phyloP scores from a whole-genome alignment of 2,888 invertebrate species.

The Leptopilina drosophilae region DNA sequence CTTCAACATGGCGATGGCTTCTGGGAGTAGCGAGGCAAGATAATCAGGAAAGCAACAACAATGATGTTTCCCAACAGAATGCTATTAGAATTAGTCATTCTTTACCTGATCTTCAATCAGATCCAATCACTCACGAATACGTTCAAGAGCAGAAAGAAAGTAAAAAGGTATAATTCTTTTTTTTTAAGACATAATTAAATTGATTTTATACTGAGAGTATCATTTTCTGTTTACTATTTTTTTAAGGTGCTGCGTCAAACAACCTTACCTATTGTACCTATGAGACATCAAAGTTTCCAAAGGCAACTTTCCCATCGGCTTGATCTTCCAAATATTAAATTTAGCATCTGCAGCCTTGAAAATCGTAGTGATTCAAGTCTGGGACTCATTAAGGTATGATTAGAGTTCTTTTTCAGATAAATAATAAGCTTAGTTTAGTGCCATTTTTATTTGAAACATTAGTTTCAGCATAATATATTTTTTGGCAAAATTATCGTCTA shows the following conservation, averaged over 20 bases:
- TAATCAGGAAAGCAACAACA: slow-evolving; percentile 74
- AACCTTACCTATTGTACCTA: slow-evolving; percentile 89
- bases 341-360: slow-evolving; percentile 87
- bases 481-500: too few species aligned
- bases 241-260: slow-evolving; percentile 87
- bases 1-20: slow-evolving; percentile 86
- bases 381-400: slow-evolving; percentile 84
- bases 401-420: too few species aligned
- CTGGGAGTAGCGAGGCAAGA: slow-evolving; percentile 77
- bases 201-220: too few species aligned
- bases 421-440: too few species aligned
- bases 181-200: too few species aligned
- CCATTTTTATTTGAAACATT: too few species aligned
- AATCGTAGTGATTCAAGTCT: slow-evolving; percentile 84
- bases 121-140: slow-evolving; percentile 83
- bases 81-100: slow-evolving; percentile 87
- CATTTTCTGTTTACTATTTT: too few species aligned
- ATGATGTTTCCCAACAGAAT: slow-evolving; percentile 82
- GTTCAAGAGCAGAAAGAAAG: slow-evolving; percentile 85
- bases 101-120: slow-evolving; percentile 85
- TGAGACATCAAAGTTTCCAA: slow-evolving; percentile 89
- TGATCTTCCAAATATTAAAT: slow-evolving; percentile 87
- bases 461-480: too few species aligned
- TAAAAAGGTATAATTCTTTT: slow-evolving; percentile 80
- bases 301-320: slow-evolving; percentile 88